Evolutionary conservation across 2,888 invertebrate genomes (phyloP).

Genomic region (Ferrisia virgata): DNA sequence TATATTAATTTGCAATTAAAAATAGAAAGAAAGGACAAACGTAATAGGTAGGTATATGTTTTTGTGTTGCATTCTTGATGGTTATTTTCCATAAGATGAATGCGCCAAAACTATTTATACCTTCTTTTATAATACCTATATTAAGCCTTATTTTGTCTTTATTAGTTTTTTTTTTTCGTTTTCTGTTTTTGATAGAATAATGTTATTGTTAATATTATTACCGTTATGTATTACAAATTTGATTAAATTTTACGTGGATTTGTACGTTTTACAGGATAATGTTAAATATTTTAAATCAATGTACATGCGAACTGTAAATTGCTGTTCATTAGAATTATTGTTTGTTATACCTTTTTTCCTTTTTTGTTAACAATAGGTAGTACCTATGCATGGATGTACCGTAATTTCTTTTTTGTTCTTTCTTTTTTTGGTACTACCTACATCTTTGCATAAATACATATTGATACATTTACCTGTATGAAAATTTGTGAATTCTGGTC

Average conservation of each 20-base stretch:
- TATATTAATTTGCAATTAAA: background rate
- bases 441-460: background rate
- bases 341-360: constrained; percentile 13
- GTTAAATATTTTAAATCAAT: constrained; percentile 12
- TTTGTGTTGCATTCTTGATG: background rate
- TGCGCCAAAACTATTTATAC: background rate
- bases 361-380: constrained; percentile 21
- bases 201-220: background rate
- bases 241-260: background rate
- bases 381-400: background rate
- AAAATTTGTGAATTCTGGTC: too few species aligned
- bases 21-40: background rate
- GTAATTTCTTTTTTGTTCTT: background rate
- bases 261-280: background rate
- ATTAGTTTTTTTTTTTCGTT: background rate
- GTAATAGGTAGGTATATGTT: background rate
- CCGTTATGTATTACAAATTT: background rate
- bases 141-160: background rate
- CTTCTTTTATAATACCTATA: background rate
- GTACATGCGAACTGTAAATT: constrained; percentile 37
- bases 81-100: background rate
- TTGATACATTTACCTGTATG: too few species aligned
- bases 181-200: background rate
- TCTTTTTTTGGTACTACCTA: too few species aligned
- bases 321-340: constrained; percentile 33